These are phyloP conservation scores for Pimpla rufipes DNA, from an alignment of 2,888 invertebrate species.

Conservation along the genomic window DNA sequence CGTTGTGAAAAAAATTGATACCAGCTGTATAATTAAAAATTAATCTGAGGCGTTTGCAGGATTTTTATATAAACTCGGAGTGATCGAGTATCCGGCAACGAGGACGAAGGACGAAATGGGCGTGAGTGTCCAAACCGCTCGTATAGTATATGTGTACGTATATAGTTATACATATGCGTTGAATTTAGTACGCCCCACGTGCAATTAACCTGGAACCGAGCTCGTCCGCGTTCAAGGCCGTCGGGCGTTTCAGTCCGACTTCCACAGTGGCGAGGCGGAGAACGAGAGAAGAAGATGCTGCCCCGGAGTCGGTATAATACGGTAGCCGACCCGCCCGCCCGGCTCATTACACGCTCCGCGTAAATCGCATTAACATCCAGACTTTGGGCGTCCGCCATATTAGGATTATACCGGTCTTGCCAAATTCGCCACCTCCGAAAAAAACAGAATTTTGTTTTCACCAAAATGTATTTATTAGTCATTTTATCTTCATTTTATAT, in stretches of 20 bases:
- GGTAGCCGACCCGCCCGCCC: conserved; percentile 74
- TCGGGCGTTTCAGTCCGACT: conserved; percentile 22
- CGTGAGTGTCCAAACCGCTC: neutral
- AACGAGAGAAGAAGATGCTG: conserved; percentile 36
- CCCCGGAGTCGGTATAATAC: conserved; percentile 77
- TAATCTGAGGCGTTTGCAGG: neutral
- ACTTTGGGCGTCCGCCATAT: conserved; percentile 3
- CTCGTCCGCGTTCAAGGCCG: conserved; percentile 51
- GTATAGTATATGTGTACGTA: too few species aligned
- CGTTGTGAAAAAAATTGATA: too few species aligned
- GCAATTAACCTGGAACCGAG: conserved; percentile 1
- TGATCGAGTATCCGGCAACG: neutral
- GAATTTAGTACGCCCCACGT: conserved; percentile 25
- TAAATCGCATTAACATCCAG: conserved; percentile 80
- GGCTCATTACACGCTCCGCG: conserved; percentile 72
- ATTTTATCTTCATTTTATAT: too few species aligned
- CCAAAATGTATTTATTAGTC: too few species aligned
- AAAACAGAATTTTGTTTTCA: too few species aligned
- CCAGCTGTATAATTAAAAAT: conserved; percentile 1
- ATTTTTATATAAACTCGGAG: neutral
- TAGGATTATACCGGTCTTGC: neutral
- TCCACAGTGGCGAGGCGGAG: conserved; percentile 40
- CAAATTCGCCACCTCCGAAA: too few species aligned
- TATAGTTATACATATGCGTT: neutral
- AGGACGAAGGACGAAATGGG: conserved; percentile 13